phyloP scores from a whole-genome alignment of 2,113 vertebrate species.

The Engraulis encrasicolus region DNA sequence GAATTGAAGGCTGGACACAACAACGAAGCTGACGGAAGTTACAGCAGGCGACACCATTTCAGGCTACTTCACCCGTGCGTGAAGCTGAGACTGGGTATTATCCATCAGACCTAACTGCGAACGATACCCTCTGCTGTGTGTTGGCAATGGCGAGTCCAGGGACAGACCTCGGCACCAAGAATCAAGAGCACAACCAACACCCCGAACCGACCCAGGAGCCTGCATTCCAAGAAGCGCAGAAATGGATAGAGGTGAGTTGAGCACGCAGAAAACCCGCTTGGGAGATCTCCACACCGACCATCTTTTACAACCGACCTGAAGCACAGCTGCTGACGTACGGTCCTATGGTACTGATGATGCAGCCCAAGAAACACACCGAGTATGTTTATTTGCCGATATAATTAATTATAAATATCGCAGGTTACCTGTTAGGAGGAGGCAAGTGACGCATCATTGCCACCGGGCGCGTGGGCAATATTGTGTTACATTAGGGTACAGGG shows the following conservation, averaged over 20 bases:
- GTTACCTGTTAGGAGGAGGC: constrained; percentile 41
- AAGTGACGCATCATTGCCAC: constrained; percentile 14
- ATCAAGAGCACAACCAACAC: constrained; percentile 60
- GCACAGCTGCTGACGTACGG: neutral
- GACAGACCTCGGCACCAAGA: constrained; percentile 62
- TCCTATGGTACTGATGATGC: neutral
- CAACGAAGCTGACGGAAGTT: neutral
- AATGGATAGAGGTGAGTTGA: constrained; percentile 84
- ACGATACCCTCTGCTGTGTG: neutral
- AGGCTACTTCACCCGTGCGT: neutral
- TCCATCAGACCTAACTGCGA: neutral
- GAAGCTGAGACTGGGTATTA: neutral
- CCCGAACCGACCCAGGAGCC: constrained; percentile 70
- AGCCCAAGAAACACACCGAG: neutral
- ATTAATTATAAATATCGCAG: constrained; percentile 37
- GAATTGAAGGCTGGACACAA: neutral
- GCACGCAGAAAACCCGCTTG: neutral
- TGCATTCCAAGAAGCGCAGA: constrained; percentile 83
- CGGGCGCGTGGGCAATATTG: constrained; percentile 30
- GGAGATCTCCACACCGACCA: neutral
- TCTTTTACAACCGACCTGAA: neutral
- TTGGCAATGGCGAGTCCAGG: constrained; percentile 79
- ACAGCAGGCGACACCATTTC: neutral
- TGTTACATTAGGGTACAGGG: constrained; percentile 31
- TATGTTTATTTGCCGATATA: neutral